A percentile compares a stretch with the other conserved stretches of the same genome.
These are phyloP conservation scores for Parazoanthus darwini DNA, from an alignment of 92 coral and sea anemone species.

Conservation along the genomic window DNA sequence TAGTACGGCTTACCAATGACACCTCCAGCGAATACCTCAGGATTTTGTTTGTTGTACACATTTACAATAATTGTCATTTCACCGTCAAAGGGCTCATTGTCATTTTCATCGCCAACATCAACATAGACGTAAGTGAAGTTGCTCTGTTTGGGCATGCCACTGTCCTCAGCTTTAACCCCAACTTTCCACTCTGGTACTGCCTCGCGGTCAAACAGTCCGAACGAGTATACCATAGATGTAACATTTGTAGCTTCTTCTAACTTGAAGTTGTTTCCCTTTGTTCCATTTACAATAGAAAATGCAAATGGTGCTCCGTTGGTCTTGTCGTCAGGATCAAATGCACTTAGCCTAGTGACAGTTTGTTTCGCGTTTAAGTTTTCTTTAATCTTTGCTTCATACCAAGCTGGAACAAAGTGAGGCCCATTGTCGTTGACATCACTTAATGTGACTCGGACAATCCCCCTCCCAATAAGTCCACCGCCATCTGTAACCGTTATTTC, in stretches of 20 bases:
- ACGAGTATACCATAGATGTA: slow-evolving; percentile 55
- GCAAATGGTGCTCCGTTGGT: slow-evolving; percentile 80
- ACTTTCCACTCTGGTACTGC: slow-evolving; percentile 64
- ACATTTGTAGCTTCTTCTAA: slow-evolving; percentile 56
- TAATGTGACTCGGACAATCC: slow-evolving; percentile 60
- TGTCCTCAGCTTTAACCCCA: slow-evolving; percentile 66
- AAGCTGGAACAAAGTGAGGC: slow-evolving; percentile 89
- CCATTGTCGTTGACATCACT: slow-evolving; percentile 90
- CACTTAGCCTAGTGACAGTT: slow-evolving; percentile 67
- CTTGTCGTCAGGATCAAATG: slow-evolving; percentile 83
- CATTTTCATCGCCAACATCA: slow-evolving; percentile 66
- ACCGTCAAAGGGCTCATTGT: slow-evolving; percentile 84
- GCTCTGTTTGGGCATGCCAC: slow-evolving; percentile 66
- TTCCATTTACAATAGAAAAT: slow-evolving; percentile 57
- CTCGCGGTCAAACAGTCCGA: slow-evolving; percentile 69
- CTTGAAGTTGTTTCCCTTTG: slow-evolving; percentile 45
- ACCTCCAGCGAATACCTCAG: slow-evolving; percentile 82
- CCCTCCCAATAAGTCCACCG: slow-evolving; percentile 83
- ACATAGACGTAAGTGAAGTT: slow-evolving; percentile 74
- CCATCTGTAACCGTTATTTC: slow-evolving; percentile 85
- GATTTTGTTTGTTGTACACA: slow-evolving; percentile 57
- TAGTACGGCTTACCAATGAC: slow-evolving; percentile 84
- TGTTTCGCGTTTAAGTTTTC: slow-evolving; percentile 67
- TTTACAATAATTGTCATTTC: slow-evolving; percentile 69
- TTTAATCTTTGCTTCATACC: slow-evolving; percentile 71